These are phyloP conservation scores for Drosophila longiperda DNA, from an alignment of 2,888 invertebrate genomes.

Conservation along the genomic window DNA sequence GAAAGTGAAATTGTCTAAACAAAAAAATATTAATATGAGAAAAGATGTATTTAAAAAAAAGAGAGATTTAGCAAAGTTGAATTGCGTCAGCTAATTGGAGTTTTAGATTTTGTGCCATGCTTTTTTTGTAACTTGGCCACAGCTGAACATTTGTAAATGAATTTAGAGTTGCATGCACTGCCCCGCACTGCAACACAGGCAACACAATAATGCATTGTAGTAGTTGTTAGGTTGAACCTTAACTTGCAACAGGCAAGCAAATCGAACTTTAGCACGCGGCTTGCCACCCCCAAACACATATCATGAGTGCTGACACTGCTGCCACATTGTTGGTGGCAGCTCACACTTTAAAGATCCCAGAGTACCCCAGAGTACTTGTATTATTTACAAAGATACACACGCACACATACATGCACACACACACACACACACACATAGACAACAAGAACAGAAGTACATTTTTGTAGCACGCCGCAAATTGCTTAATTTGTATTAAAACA, in stretches of 20 bases:
- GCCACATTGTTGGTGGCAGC: constrained; percentile 9
- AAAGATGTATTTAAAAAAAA: constrained; percentile 24
- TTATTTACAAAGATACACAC: constrained; percentile 38
- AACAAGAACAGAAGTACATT: constrained; percentile 29
- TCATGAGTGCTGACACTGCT: constrained; percentile 11
- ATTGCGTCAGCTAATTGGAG: constrained; percentile 47
- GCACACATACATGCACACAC: constrained; percentile 15
- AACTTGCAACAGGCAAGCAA: constrained; percentile 31
- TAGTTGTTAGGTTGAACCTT: constrained; percentile 35
- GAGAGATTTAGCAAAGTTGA: constrained; percentile 12
- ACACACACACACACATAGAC: constrained; percentile 20
- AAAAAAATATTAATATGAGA: neutral
- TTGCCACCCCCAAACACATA: constrained; percentile 39
- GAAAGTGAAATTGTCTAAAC: constrained; percentile 28
- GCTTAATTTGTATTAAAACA: constrained; percentile 57
- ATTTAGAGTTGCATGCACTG: constrained; percentile 63
- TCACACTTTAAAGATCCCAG: constrained; percentile 2
- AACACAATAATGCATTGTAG: constrained; percentile 40
- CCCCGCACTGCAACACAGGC: constrained; percentile 40
- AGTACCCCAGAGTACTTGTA: constrained; percentile 25
- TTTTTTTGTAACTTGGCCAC: constrained; percentile 48
- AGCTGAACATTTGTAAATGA: constrained; percentile 75
- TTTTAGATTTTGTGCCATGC: constrained; percentile 49
- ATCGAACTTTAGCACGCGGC: constrained; percentile 50
- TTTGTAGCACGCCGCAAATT: constrained; percentile 68